Conservation (phyloP, 1,140 invertebrate genomes). For the Lysiphlebus fabarum region DNA sequence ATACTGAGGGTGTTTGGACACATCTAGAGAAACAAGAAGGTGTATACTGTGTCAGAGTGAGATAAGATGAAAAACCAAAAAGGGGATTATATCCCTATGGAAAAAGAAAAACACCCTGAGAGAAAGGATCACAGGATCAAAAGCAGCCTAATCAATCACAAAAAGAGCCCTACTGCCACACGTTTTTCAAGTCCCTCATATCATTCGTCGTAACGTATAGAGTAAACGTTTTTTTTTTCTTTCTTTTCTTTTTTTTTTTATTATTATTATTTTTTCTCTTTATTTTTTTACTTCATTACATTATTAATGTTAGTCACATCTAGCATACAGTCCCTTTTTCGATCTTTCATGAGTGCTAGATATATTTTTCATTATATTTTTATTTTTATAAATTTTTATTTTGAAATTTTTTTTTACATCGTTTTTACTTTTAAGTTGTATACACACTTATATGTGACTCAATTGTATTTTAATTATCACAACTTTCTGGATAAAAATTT, state of each 20-base stretch:
- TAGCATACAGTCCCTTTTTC: conserved; percentile 31
- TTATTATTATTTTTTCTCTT: conserved; percentile 51
- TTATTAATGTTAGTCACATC: conserved; percentile 52
- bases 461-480: too few species aligned
- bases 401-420: too few species aligned
- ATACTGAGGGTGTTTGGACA: not conserved
- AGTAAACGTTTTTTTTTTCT: conserved; percentile 46
- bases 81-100: conserved; percentile 42
- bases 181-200: conserved; percentile 49
- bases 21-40: conserved; percentile 33
- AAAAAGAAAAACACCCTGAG: conserved; percentile 24
- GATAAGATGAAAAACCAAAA: conserved; percentile 24
- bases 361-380: conserved; percentile 17
- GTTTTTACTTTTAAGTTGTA: not conserved
- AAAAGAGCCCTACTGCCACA: conserved; percentile 48
- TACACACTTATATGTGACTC: too few species aligned
- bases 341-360: not conserved
- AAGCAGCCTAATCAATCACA: conserved; percentile 53
- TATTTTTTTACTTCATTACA: conserved; percentile 45
- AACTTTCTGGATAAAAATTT: too few species aligned
- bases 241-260: conserved; percentile 50
- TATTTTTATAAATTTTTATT: conserved; percentile 5
- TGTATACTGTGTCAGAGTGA: conserved; percentile 28
- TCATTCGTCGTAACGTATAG: conserved; percentile 47
- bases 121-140: conserved; percentile 44